Conservation (phyloP, 2,113 vertebrate species). For the Ctenodactylus gundi region DNA sequence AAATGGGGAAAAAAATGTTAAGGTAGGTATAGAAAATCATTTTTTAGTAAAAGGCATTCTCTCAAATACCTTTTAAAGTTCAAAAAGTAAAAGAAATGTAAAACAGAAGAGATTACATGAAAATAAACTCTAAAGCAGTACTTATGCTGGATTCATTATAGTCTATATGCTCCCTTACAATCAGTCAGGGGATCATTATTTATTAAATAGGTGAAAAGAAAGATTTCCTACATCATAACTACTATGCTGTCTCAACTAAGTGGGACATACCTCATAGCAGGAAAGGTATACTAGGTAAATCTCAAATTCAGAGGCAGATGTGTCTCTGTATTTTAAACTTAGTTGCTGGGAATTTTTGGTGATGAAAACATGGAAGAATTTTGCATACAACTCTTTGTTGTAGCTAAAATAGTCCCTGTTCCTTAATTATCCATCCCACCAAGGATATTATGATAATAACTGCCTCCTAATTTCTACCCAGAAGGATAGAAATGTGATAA, state of each 20-base stretch:
- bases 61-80: neutral
- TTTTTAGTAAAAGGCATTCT: neutral
- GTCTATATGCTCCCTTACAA: neutral
- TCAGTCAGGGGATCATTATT: neutral
- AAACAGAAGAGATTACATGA: neutral
- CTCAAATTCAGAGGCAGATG: neutral
- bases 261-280: neutral
- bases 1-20: too few relatives aligned
- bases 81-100: neutral
- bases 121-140: neutral
- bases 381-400: neutral
- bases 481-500: neutral
- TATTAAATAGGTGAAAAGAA: slow-evolving; percentile 3
- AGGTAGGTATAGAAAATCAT: neutral
- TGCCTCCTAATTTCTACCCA: neutral
- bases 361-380: neutral
- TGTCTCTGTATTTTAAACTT: neutral
- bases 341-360: neutral
- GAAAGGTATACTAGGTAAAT: neutral
- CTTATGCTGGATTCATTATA: neutral
- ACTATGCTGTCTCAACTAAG: neutral
- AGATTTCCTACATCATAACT: neutral
- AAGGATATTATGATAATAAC: neutral
- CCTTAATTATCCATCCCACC: neutral
- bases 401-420: neutral